Evolutionary conservation across 1,140 invertebrate genomes (phyloP), one percentile per base, ranked within the genome.

Genomic region (Drosophila sulfurigaster): DNA sequence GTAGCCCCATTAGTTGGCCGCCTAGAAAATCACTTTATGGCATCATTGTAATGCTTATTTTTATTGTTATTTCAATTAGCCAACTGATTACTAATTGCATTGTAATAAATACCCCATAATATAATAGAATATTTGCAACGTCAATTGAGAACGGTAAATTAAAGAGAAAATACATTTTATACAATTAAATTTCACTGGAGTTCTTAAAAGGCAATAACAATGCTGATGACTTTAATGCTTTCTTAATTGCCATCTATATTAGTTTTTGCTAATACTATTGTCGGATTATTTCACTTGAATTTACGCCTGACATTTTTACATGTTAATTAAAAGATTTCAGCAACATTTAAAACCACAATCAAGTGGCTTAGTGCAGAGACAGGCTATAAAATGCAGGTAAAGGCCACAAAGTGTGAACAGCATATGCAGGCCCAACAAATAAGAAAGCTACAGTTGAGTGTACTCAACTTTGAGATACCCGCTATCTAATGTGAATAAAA

Each of bases 401-500:
- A 58, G 16, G n/a, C 32, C 38, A 32, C 35, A 60, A 45, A 57
- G 63, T 73, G 75, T 74, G 51, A 74, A 69, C 46, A 68, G 15
- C 38, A 59, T 64, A 45, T 71, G 67, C 59, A 25, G 64, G 56
- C 60, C 43, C 32, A 51, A 25, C 20, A 3, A 25, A 0, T 25
- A 25, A 4, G 20, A 25, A 25, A 25, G 20, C 3, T 25, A 25
- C 3, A 25, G 20, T 25, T 3, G 20, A 4, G 20, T 25, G 20
- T 4, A 3, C 20, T 25, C 20, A 25, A 25, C 20, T 25, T 0
- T 25, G 3, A 25, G 20, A 25, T 25, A 25, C 20, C 20, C 3
- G 20, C 3, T 25, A 3, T 3, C 20, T 0, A 20, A 0, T 20
- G 20, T 20, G 20, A 20, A 0, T 20, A 1, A 20, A 20, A 3